Base-by-base conservation (phyloP, 2,888 invertebrate species). In the Rugalucina vietnamica region DNA sequence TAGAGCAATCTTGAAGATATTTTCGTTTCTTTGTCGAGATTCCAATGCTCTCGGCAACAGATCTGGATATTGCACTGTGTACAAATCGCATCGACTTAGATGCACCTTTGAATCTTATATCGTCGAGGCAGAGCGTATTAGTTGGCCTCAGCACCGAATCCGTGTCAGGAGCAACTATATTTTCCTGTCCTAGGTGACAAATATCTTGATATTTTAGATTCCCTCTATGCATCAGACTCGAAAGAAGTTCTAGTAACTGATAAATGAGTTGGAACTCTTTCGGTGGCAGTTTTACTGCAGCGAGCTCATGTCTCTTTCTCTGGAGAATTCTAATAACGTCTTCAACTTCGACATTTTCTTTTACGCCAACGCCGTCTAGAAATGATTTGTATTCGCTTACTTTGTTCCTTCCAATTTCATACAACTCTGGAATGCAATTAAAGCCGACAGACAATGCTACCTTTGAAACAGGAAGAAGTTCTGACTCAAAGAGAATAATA, bases 1-100 rank as follows among this genome's bases (percentile, higher is more conserved):
- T n/a, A 24, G 75, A 71, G 43, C 76, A 81, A 1, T 82, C 71
- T 32, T 82, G 39, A 21, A 76, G 29, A 34, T 85, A 84, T 36
- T 77, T 72, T 14, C 76, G 50, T 54, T 74, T 73, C 73, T 89
- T 89, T 27, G 85, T 81, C 39, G 85, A 88, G 1, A 90, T 89
- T 12, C 91, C 91, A 8, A 94, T 81, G 72, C 79, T 86, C 79
- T 90, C 87, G n/a, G 92, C 92, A 50, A 91, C 82, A 18, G 37
- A 21, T 10, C 74, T 71, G 27, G 92, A 88, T n/a, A 93, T 89
- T 29, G 79, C 81, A 2, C 81, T 84, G 80, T 92, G 88, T 12
- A 89, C 78, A 60, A 86, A 87, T 37, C 87, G 83, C 73, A 84
- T 72, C 12, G 37, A 81, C 72, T 87, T 76, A 75, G 84, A 88